These are phyloP conservation scores for Hypena proboscidalis DNA, from an alignment of 2,888 invertebrate species.

Conservation along the genomic window DNA sequence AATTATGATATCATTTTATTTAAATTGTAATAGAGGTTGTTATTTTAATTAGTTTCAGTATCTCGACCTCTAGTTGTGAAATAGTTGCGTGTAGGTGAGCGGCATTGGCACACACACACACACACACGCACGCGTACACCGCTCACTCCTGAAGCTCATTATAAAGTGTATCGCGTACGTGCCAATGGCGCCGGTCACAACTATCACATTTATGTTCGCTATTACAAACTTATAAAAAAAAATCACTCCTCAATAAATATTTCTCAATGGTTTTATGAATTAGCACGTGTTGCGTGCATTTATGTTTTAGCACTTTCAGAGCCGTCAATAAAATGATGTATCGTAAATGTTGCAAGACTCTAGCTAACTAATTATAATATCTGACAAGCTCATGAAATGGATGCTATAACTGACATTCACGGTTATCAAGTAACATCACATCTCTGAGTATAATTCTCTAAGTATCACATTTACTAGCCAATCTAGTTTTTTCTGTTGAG, in stretches of 20 bases:
- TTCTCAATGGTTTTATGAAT: slow-evolving; percentile 12
- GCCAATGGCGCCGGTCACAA: not conserved
- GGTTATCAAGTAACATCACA: too few species aligned
- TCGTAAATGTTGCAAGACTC: slow-evolving; percentile 3
- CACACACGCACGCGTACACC: not conserved
- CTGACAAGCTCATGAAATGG: slow-evolving; percentile 1
- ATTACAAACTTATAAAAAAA: not conserved
- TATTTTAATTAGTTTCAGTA: slow-evolving; percentile 6
- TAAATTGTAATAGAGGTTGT: not conserved
- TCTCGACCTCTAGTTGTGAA: slow-evolving; percentile 1
- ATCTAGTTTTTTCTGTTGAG: too few species aligned
- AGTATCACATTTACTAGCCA: too few species aligned
- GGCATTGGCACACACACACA: not conserved
- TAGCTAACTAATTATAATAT: not conserved
- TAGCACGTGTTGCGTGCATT: slow-evolving; percentile 10
- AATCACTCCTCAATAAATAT: slow-evolving; percentile 9
- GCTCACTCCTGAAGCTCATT: not conserved
- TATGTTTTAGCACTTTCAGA: slow-evolving; percentile 11
- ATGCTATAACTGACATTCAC: too few species aligned
- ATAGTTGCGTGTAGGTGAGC: not conserved
- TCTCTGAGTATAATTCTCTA: too few species aligned
- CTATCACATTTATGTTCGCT: not conserved
- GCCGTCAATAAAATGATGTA: not conserved
- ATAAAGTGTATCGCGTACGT: not conserved
- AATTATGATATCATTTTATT: slow-evolving; percentile 17